Evolutionary conservation across 2,888 invertebrate genomes (phyloP).

Genomic region (Cosmorhoe ocellata): DNA sequence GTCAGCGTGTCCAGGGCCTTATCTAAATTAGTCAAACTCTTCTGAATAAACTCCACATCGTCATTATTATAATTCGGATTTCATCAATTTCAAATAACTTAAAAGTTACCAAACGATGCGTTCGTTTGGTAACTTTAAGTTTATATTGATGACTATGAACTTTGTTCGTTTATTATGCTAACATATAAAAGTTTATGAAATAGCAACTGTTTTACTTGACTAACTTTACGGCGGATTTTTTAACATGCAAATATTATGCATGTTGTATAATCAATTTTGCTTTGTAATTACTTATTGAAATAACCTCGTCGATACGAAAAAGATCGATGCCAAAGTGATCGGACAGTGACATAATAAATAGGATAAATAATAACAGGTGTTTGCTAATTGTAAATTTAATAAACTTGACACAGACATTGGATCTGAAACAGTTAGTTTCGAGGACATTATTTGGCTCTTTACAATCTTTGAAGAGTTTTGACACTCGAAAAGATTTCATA

Average conservation of each 20-base stretch:
- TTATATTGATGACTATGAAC: conserved; percentile 6
- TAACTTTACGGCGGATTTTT: conserved; percentile 1
- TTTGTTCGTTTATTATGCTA: neutral
- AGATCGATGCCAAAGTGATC: conserved; percentile 59
- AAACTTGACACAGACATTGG: conserved; percentile 15
- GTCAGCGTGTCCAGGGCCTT: conserved; percentile 26
- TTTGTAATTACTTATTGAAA: neutral
- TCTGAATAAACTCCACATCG: conserved; percentile 18
- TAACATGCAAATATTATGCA: conserved; percentile 4
- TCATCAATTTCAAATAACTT: conserved; percentile 8
- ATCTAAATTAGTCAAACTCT: conserved; percentile 27
- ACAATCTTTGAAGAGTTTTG: no score
- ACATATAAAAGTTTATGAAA: conserved; percentile 1
- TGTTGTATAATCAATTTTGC: neutral
- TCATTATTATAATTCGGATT: conserved; percentile 15
- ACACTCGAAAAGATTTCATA: no score
- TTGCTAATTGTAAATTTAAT: conserved; percentile 45
- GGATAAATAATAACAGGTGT: conserved; percentile 41
- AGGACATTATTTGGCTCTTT: no score
- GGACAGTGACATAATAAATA: conserved; percentile 45
- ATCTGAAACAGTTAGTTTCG: conserved; percentile 1
- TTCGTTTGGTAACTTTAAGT: conserved; percentile 11
- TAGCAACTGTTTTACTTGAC: neutral
- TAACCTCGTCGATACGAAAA: neutral
- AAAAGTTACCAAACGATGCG: conserved; percentile 1